Percentiles rank a stretch among this genome's conserved stretches.
Conservation (phyloP, 2,113 vertebrate genomes). For the Lamprologus ornatipinnis region DNA sequence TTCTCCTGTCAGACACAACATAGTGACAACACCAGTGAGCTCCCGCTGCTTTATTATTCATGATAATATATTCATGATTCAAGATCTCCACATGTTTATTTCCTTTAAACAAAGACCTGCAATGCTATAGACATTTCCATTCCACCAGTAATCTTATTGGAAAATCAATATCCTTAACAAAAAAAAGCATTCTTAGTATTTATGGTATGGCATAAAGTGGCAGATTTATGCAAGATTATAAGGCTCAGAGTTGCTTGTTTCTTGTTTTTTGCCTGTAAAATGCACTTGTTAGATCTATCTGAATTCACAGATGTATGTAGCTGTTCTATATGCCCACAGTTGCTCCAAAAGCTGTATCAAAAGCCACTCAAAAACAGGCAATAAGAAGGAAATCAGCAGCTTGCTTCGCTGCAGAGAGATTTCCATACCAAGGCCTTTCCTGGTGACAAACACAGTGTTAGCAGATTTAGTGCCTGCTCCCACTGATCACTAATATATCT, state of each 20-base stretch:
- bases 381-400: not conserved
- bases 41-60: not conserved
- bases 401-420: not conserved
- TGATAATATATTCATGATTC: not conserved
- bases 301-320: not conserved
- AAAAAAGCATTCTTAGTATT: not conserved
- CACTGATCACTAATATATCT: not conserved
- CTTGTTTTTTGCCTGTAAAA: not conserved
- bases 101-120: constrained; percentile 2
- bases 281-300: not conserved
- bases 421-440: not conserved
- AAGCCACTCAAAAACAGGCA: not conserved
- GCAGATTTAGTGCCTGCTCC: not conserved
- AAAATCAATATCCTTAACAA: not conserved
- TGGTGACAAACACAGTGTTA: not conserved
- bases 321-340: not conserved
- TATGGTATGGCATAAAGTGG: not conserved
- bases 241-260: not conserved
- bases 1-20: not conserved
- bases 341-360: not conserved
- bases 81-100: not conserved
- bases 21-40: not conserved
- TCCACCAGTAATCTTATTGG: not conserved
- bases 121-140: not conserved
- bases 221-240: not conserved